Base-by-base conservation (phyloP, 1,140 invertebrate genomes). In the Magallana angulata region DNA sequence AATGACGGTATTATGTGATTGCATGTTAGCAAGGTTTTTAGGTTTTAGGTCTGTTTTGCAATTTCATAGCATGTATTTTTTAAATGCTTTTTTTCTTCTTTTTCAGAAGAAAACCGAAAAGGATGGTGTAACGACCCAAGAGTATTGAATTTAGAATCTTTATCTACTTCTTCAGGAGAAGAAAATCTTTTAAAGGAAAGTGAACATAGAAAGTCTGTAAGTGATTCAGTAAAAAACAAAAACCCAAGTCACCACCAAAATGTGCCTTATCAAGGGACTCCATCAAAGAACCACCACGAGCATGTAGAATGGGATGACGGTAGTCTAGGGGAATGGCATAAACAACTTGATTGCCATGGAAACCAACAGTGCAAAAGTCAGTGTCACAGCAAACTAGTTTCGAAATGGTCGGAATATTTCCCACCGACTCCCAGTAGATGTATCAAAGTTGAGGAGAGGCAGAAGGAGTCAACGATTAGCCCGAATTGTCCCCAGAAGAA, bases 351-450 rank as follows among this genome's bases (percentile, higher is more conserved):
- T 24, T 76, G 68, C 68, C 68, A 76, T 76, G 68, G 68, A 76
- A 76, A 76, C 24, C 68, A 76, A 8, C 68, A 76, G 24, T 76
- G 68, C 36, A 76, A 76, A 76, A 76, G 5, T 36, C 7, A 30
- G 14, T 76, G 68, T 30, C 68, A 76, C 24, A 4, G 24, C 68
- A 76, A 30, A 30, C 5, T 76, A 76, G 68, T 76, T 36, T 76
- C 18, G 6, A 76, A 76, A 76, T 76, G 68, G 68, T 76, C 68
- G 18, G 68, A 76, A 30, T 76, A 30, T 24, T 36, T 76, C 24
- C 68, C 68, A 76, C 68, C 68, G 30, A 76, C 68, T 76, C 68
- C 68, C 68, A 76, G 36, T 30, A 76, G 68, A 76, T 76, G 68
- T 76, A 30, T 76, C 68, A 76, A 76, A 36, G 24, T 24, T 76